Evolutionary conservation across 1,140 invertebrate genomes (phyloP).

Genomic region (Mactra quadrangularis): DNA sequence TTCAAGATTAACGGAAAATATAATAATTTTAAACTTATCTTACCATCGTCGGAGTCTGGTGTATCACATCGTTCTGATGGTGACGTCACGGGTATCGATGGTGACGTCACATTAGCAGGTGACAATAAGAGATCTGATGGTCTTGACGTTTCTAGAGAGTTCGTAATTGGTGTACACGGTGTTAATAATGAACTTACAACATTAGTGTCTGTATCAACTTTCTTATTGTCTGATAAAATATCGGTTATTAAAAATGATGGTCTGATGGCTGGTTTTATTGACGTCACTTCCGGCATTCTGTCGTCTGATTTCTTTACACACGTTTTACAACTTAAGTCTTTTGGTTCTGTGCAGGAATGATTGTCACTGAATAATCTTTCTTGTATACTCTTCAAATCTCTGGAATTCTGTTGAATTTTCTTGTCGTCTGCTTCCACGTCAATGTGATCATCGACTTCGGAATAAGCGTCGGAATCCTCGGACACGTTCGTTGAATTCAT

Average conservation of each 20-base stretch:
- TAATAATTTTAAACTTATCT: too few relatives aligned
- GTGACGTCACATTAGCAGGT: not conserved
- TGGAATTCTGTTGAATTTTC: not conserved
- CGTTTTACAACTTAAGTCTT: constrained; percentile 21
- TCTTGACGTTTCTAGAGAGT: constrained; percentile 37
- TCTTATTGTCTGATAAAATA: constrained; percentile 28
- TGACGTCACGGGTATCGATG: not conserved
- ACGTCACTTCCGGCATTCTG: not conserved
- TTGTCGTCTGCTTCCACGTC: constrained; percentile 26
- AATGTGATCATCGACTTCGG: constrained; percentile 46
- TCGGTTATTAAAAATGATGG: constrained; percentile 54
- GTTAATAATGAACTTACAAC: constrained; percentile 33
- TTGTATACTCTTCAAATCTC: not conserved
- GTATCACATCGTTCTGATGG: constrained; percentile 28
- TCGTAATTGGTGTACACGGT: constrained; percentile 33
- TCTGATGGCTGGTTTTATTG: constrained; percentile 23
- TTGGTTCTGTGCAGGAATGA: not conserved
- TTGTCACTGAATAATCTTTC: not conserved
- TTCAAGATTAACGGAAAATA: too few relatives aligned
- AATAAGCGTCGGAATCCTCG: constrained; percentile 45
- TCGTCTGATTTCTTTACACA: constrained; percentile 20
- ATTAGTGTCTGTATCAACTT: constrained; percentile 14
- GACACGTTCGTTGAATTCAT: constrained; percentile 58
- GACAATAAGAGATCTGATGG: constrained; percentile 34
- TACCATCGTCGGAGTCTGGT: constrained; percentile 48